Conservation (phyloP, 1,140 invertebrate species). For the Helicoverpa zea region DNA sequence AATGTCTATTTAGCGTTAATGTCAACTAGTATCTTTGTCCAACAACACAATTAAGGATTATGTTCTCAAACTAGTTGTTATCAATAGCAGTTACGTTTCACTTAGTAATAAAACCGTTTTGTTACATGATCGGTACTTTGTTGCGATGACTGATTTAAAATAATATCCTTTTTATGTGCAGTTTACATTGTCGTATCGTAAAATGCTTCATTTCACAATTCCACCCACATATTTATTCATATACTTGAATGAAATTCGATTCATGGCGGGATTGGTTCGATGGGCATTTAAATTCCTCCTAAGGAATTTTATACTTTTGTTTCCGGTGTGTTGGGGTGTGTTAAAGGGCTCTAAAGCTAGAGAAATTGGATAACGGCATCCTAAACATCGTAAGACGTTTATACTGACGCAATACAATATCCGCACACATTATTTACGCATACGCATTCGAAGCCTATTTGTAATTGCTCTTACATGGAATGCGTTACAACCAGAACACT, state of each 20-base stretch:
- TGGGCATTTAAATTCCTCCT: not conserved
- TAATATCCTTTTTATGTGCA: constrained; percentile 48
- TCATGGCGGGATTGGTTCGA: not conserved
- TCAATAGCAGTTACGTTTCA: constrained; percentile 41
- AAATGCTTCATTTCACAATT: constrained; percentile 46
- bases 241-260: constrained; percentile 38
- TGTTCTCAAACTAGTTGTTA: constrained; percentile 40
- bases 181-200: constrained; percentile 45
- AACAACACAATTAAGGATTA: constrained; percentile 37
- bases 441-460: constrained; percentile 38
- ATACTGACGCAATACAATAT: not conserved
- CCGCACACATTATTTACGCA: constrained; percentile 11
- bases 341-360: not conserved
- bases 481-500: constrained; percentile 37
- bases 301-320: not conserved
- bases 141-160: constrained; percentile 49
- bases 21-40: constrained; percentile 29
- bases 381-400: not conserved
- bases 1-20: constrained; percentile 30
- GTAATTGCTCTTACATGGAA: constrained; percentile 47
- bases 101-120: constrained; percentile 46
- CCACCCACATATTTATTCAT: constrained; percentile 44
- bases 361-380: not conserved
- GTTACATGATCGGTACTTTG: constrained; percentile 48
- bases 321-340: not conserved